Evolutionary conservation across 53 echinoderm and acorn worm species (phyloP), one percentile per base, ranked within the genome.

Genomic region (Luidia sarsii): DNA sequence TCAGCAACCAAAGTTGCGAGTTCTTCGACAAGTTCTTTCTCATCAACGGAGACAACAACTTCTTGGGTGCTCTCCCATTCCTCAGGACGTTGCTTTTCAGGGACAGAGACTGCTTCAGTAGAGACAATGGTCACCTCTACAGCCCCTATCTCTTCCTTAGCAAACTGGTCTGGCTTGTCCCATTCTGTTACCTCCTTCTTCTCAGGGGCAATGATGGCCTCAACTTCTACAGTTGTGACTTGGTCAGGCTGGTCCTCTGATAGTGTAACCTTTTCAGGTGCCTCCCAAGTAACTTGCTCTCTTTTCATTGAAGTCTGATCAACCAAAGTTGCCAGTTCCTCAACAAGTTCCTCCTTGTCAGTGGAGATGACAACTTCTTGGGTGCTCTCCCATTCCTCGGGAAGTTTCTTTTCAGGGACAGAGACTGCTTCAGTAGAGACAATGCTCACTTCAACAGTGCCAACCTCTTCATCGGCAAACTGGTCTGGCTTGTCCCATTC

Each of bases 401-500:
- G 66, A 28, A 74, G 24, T 46, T 60, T 48, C 33, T 68, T 88
- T 53, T 83, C 73, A 24, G 45, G 31, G 18, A 41, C 61, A 54
- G 82, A 64, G n/a, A 88, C 70, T 55, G 43, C 83, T 79, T 82
- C 88, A 18, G 75, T 24, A 10, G 62, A 45, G 10, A 39, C 39
- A 14, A 71, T 20, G 27, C 7, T 61, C 10, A 61, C 84, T 24
- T 35, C 46, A 32, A 39, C 46, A 28, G 31, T 28, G 14, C 21
- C 10, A 7, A 13, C 68, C 1, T n/a, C 79, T 59, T 86, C 79
- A 20, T 27, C 19, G 7, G 59, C 33, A 27, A 74, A 56, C n/a
- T 68, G 43, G 21, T 79, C 75, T 66, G 86, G 79, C 21, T 79
- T 66, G 54, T 79, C 79, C 74, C 79, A 74, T 31, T 65, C 54